Base-by-base conservation (phyloP, 2,113 vertebrate genomes). In the Rhizomys pruinosus region DNA sequence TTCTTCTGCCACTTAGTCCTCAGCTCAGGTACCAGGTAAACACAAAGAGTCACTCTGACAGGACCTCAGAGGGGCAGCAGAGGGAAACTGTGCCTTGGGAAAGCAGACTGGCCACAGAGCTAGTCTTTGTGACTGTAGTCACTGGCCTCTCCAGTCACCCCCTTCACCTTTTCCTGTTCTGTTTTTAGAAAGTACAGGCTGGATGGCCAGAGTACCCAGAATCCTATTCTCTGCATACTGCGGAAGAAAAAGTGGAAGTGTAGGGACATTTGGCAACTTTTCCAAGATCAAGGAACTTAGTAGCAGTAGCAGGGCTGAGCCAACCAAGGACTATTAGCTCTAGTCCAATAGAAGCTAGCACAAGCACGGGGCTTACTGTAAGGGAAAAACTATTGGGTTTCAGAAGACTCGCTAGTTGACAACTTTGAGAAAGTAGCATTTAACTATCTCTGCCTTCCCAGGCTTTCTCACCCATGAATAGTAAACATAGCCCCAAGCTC, bases 171-270 rank as follows among this genome's bases (percentile, higher is more conserved):
- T 79, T 25, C 69, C 47, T 37, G 3, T 87, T 91, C 66, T 55
- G 47, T 77, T 91, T 91, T 47, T 71, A 85, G 78, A 90, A 90
- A 88, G 69, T 44, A 42, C 11, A 47, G 84, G 9, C 23, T 64
- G 32, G 47, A 22, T 3, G 64, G 32, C 59, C 72, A 37, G 19
- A 59, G 19, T 6, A 44, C 34, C 20, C 52, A 25, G 23, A 74
- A 66, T 11, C 77, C 84, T 23, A 42, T 79, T 76, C 44, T 87
- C 27, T 74, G 44, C 55, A 72, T 39, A 17, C 87, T 90, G 44
- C 72, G 77, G 55, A 81, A 29, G 57, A 89, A 72, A 85, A 73
- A 91, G 76, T 2, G 2, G 37, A 85, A 57, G 39, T 72, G 79
- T 64, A 61, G 61, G 87, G n/a, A 77, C 66, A 29, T 29, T 5